Conservation (phyloP, 2,888 invertebrate species). For the Eretmocerus hayati region DNA sequence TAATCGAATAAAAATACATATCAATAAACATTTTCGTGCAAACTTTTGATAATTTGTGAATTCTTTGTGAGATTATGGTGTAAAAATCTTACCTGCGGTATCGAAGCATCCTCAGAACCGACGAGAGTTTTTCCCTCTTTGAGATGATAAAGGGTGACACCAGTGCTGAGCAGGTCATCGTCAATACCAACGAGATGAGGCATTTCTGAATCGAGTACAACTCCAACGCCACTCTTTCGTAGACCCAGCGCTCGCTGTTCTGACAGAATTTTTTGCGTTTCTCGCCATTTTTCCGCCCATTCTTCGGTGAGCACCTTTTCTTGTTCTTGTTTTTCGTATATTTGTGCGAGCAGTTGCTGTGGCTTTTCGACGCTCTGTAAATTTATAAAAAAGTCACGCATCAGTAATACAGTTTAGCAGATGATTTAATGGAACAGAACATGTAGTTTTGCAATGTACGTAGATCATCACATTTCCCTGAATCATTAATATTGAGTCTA, state of each 20-base stretch:
- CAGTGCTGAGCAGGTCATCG: conserved; percentile 82
- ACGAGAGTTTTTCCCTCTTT: conserved; percentile 86
- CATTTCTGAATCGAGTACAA: conserved; percentile 82
- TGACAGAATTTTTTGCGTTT: conserved; percentile 79
- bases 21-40: no score
- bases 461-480: no score
- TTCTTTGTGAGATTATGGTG: no score
- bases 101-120: conserved; percentile 66
- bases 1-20: no score
- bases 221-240: conserved; percentile 80
- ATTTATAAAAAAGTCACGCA: no score
- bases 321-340: conserved; percentile 85
- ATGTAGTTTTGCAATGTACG: no score
- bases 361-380: conserved; percentile 50
- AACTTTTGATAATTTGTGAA: no score
- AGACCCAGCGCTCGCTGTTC: conserved; percentile 83
- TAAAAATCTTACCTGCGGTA: conserved; percentile 41
- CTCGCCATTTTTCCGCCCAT: conserved; percentile 91
- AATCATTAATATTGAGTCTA: no score
- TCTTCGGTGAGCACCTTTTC: conserved; percentile 84
- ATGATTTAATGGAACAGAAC: no score
- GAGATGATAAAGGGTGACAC: conserved; percentile 83
- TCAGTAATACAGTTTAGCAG: no score
- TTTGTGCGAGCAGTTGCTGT: conserved; percentile 65
- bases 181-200: conserved; percentile 90